Conservation (phyloP, 2,888 invertebrate species). For the Rugalucina vietnamica region DNA sequence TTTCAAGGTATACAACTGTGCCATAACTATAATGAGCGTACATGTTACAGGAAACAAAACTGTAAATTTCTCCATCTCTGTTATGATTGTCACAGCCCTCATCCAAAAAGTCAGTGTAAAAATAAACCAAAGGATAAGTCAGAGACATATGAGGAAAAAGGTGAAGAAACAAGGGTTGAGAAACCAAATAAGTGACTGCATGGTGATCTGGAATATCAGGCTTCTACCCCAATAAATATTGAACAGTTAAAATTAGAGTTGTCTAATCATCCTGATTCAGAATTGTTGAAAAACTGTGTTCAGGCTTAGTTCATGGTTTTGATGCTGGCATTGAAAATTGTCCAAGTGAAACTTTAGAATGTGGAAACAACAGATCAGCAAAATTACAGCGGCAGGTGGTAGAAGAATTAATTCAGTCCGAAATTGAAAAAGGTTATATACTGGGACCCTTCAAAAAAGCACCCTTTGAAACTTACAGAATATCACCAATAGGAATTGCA, state of each 20-base stretch:
- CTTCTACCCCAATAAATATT: neutral
- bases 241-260: neutral
- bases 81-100: neutral
- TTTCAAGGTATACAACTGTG: neutral
- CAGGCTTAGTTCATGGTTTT: neutral
- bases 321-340: neutral
- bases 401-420: neutral
- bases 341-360: neutral
- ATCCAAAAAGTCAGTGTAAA: neutral
- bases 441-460: neutral
- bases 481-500: neutral
- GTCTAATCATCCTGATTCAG: neutral
- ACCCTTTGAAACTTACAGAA: neutral
- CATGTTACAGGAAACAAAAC: neutral
- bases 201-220: neutral
- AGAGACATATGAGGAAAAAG: neutral
- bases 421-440: neutral
- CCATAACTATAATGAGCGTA: neutral
- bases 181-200: neutral
- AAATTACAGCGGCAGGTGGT: neutral
- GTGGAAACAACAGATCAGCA: neutral
- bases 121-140: neutral
- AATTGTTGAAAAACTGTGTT: neutral
- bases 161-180: neutral
- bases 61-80: neutral